Base-by-base conservation (phyloP, 2,888 invertebrate genomes). In the Fragum fragum region DNA sequence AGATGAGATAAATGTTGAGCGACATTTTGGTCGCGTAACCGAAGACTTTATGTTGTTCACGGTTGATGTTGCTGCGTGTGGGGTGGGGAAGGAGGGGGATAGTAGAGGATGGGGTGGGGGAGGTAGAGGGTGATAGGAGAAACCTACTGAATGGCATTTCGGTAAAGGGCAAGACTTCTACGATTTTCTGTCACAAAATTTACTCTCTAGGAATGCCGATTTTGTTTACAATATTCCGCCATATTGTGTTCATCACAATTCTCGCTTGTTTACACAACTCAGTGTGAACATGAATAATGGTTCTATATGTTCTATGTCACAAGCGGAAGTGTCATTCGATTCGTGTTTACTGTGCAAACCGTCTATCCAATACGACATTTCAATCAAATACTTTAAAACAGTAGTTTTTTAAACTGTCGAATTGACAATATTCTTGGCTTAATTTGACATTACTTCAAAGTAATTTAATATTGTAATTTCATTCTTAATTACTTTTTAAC, bases 301-400 rank as follows among this genome's bases (percentile, higher is more conserved):
- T 57, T 57, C 57, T 57, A 21, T 57, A 57, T 26, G 57, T 57
- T 57, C 57, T 57, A 23, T 57, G 57, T 57, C 47, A 57, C 57
- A 14, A 14, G 14, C 57, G 57, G 57, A 57, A 57, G 57, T 57
- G 57, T 57, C 57, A 57, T 26, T 23, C 26, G 23, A 57, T 57
- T 26, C 26, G 6, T 23, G 57, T 57, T 57, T 57, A 57, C 57
- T 21, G 57, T 26, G 7, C 57, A 57, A 57, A 57, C 57, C 26
- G 26, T 26, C 57, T 23, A 57, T 14, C 57, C 23, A 57, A 57
- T 26, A 57, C 26, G 57, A 26, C 57, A 57, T 57, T 57, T 57
- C 57, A 57, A 57, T 57, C 57, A 57, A 57, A 57, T 26, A 6
- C 9, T 26, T 57, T 3, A 57, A 57, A 57, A 14, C 23, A 26